These are phyloP conservation scores for Acromyrmex charruanus DNA, from an alignment of 1,140 invertebrate genomes.

Conservation along the genomic window DNA sequence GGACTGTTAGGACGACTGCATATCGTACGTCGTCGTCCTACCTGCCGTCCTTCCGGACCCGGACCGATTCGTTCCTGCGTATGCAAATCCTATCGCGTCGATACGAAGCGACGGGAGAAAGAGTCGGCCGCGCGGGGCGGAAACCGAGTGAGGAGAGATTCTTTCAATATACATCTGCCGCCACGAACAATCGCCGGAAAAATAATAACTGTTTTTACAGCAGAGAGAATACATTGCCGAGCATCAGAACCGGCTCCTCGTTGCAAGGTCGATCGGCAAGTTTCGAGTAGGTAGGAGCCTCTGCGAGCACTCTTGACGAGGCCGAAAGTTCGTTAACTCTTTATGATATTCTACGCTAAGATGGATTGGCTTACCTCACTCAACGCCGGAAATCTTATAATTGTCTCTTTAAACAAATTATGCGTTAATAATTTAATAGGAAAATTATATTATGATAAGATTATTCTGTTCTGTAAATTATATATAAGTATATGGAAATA, in stretches of 20 bases:
- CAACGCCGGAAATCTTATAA: background rate
- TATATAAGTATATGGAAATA: background rate
- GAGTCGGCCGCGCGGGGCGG: constrained; percentile 38
- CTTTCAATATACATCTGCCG: constrained; percentile 82
- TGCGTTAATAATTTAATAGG: background rate
- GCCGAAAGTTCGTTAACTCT: constrained; percentile 36
- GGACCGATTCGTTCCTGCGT: constrained; percentile 80
- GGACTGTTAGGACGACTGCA: constrained; percentile 55
- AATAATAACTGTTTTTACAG: constrained; percentile 85
- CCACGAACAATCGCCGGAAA: constrained; percentile 81
- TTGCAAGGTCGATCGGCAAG: constrained; percentile 37
- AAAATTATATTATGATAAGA: background rate
- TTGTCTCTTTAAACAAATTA: constrained; percentile 1
- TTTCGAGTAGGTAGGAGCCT: constrained; percentile 33
- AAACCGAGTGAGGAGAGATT: constrained; percentile 64
- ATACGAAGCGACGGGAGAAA: constrained; percentile 46
- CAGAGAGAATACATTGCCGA: constrained; percentile 76
- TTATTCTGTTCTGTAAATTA: background rate
- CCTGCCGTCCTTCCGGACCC: constrained; percentile 79
- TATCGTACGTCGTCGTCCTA: constrained; percentile 79
- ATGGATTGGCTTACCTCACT: background rate
- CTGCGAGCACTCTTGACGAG: constrained; percentile 17
- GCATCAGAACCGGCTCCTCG: constrained; percentile 72
- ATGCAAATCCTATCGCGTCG: constrained; percentile 80
- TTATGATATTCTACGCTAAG: background rate